A percentile compares a stretch with the other conserved stretches of the same genome.
phyloP scores from a whole-genome alignment of 2,888 invertebrate species.

The Mesorhabditis sp. region DNA sequence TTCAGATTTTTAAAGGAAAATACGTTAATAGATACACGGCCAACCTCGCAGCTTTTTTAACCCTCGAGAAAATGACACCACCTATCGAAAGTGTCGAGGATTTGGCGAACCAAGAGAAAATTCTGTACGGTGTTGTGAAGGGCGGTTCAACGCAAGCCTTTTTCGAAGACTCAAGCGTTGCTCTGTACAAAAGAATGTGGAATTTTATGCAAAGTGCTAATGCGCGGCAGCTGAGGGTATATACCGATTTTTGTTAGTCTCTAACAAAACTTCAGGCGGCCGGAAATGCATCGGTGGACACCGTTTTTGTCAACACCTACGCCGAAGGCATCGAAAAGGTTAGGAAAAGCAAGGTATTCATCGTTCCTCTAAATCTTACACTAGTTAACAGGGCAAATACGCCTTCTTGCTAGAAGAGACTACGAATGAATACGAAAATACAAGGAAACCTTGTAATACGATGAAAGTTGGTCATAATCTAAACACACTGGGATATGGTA shows the following conservation, averaged over 20 bases:
- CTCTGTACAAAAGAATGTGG: slow-evolving; percentile 86
- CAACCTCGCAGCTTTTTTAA: slow-evolving; percentile 93
- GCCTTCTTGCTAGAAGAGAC: slow-evolving; percentile 65
- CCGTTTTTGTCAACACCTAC: slow-evolving; percentile 64
- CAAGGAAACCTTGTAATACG: slow-evolving; percentile 86
- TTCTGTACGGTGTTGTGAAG: slow-evolving; percentile 77
- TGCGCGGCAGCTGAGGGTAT: slow-evolving; percentile 64
- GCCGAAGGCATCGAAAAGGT: slow-evolving; percentile 57
- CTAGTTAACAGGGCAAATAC: slow-evolving; percentile 68
- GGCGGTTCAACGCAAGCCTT: slow-evolving; percentile 80
- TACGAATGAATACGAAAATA: slow-evolving; percentile 78
- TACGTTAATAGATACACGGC: slow-evolving; percentile 72
- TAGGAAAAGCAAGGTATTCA: slow-evolving; percentile 44
- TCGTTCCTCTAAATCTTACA: neutral
- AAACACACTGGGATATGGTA: slow-evolving; percentile 75
- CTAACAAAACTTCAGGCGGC: neutral
- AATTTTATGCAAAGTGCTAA: slow-evolving; percentile 77
- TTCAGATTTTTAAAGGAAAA: neutral
- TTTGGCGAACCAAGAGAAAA: slow-evolving; percentile 84
- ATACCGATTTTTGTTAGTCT: slow-evolving; percentile 66
- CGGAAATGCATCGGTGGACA: slow-evolving; percentile 14
- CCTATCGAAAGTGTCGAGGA: slow-evolving; percentile 89
- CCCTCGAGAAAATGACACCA: slow-evolving; percentile 78
- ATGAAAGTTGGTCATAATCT: slow-evolving; percentile 68
- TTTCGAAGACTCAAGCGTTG: slow-evolving; percentile 81